phyloP scores from a whole-genome alignment of 2,113 vertebrate species.

The Aspiorhynchus laticeps region DNA sequence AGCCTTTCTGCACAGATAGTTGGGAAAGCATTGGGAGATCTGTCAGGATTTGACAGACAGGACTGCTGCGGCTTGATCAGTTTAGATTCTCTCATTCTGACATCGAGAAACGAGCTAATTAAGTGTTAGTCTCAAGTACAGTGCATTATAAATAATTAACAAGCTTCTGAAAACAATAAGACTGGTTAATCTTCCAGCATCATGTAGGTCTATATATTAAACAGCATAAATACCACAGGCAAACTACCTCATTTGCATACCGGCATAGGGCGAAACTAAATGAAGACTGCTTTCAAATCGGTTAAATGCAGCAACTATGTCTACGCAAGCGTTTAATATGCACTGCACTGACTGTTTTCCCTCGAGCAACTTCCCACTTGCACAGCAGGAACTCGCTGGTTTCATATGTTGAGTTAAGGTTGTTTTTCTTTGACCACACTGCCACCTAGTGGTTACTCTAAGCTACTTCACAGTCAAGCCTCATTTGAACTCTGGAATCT shows the following conservation, averaged over 20 bases:
- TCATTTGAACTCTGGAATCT: not conserved
- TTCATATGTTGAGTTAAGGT: not conserved
- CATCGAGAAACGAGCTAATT: not conserved
- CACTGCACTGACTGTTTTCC: conserved; percentile 22
- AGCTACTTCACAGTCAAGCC: not conserved
- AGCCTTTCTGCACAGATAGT: not conserved
- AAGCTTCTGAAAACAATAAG: not conserved
- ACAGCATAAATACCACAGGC: not conserved
- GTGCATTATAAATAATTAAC: conserved; percentile 4
- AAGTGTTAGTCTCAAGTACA: not conserved
- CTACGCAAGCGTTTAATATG: conserved; percentile 43
- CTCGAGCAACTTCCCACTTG: conserved; percentile 30
- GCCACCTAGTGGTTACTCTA: conserved; percentile 56
- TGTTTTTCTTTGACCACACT: conserved; percentile 23
- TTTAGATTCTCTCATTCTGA: conserved; percentile 1
- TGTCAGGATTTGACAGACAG: not conserved
- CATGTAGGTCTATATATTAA: not conserved
- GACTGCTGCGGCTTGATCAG: not conserved
- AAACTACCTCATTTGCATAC: not conserved
- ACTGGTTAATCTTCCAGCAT: not conserved
- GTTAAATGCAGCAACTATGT: conserved; percentile 32
- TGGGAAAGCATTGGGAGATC: not conserved
- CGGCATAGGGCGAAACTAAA: not conserved
- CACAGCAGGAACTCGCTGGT: conserved; percentile 20
- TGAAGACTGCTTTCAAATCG: not conserved